Base-by-base conservation (phyloP, 2,113 vertebrate genomes). In the Siniperca chuatsi region DNA sequence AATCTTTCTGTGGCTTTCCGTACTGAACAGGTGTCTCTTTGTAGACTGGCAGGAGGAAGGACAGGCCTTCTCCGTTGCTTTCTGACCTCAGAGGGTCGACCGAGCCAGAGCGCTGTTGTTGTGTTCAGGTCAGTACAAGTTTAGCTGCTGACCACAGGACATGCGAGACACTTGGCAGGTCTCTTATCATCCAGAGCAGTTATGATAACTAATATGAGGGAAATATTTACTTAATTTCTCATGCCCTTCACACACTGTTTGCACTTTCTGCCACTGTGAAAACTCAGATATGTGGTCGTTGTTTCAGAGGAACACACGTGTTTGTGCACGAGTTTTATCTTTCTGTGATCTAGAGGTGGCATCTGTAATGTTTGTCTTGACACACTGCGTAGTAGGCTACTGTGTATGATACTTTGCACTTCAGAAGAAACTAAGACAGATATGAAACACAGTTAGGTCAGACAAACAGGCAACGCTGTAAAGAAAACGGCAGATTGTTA, bases 1-100 rank as follows among this genome's bases (percentile, higher is more conserved):
- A 83, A 65, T 75, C 67, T 87, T 61, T 87, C 87, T 84, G n/a
- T 80, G 69, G 72, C 73, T 80, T 90, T 88, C 50, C 40, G 21
- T 75, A 25, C 8, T 42, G 73, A 91, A 91, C 93, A 95, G 93
- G 93, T 95, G 93, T 92, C 86, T 87, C 68, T 86, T 75, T 82
- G 82, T 84, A 75, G 75, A 80, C 75, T 61, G 80, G 81, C 74
- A 69, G 75, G 74, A 77, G 64, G 69, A 87, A 83, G 42, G 81
- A 71, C 80, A 21, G 84, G 81, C 88, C 71, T 82, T 57, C 66
- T 64, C 0, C 33, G 37, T 70, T 57, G 62, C 81, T 89, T 68
- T 88, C 64, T 79, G 87, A 88, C 83, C 88, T 84, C 69, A 85
- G 58, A 88, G 66, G 54, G 78, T 85, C 11, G 25, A 52, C 74